These are phyloP conservation scores for Brenthis hecate DNA, from an alignment of 2,888 invertebrate genomes.

Conservation along the genomic window DNA sequence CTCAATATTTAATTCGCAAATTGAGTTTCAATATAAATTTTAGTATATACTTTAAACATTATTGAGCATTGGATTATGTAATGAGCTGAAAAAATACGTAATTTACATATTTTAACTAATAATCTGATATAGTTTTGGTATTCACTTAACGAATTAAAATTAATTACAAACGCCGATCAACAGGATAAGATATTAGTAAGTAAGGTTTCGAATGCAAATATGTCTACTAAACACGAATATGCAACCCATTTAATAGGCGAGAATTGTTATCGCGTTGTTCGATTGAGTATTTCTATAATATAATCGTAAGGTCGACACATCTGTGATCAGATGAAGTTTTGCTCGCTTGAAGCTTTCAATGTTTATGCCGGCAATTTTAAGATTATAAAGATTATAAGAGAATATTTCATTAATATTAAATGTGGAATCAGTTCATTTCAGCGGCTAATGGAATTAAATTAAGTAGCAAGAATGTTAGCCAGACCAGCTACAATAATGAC, in stretches of 20 bases:
- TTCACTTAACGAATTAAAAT: slow-evolving; percentile 23
- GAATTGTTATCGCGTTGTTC: not conserved
- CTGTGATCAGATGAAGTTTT: not conserved
- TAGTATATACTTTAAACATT: too few species aligned
- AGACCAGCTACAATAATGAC: slow-evolving; percentile 54
- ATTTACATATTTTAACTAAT: not conserved
- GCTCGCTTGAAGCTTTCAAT: not conserved
- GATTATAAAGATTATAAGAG: too few species aligned
- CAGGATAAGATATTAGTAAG: slow-evolving; percentile 22
- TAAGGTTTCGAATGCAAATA: slow-evolving; percentile 17
- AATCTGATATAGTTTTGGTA: not conserved
- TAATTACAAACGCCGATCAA: slow-evolving; percentile 11
- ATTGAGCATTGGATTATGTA: too few species aligned
- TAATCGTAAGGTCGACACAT: too few species aligned
- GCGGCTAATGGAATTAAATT: slow-evolving; percentile 25
- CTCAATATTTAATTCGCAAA: too few species aligned
- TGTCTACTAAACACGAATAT: slow-evolving; percentile 12
- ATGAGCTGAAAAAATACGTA: too few species aligned
- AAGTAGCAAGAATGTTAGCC: slow-evolving; percentile 39
- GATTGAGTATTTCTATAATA: not conserved
- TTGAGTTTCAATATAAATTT: too few species aligned
- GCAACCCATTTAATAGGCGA: slow-evolving; percentile 3
- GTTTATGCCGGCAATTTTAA: not conserved
- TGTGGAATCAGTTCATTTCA: slow-evolving; percentile 18
- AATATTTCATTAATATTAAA: slow-evolving; percentile 6